A percentile compares a stretch with the other conserved stretches of the same genome.
Conservation (phyloP, 2,888 invertebrate species). For the Ichneumoninae sp. region DNA sequence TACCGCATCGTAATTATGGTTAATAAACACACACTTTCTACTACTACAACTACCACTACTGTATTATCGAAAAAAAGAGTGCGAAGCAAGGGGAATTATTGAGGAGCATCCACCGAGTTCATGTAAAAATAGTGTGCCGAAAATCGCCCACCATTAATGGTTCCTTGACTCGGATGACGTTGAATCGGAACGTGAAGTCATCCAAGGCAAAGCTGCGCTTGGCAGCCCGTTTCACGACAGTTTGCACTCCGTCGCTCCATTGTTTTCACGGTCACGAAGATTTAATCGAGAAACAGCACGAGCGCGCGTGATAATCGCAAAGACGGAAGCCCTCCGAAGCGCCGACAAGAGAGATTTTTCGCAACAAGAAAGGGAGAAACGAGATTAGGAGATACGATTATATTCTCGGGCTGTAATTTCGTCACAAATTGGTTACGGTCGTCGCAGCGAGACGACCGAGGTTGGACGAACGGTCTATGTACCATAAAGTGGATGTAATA, state of each 20-base stretch:
- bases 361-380: slow-evolving; percentile 21
- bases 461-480: slow-evolving; percentile 39
- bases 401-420: slow-evolving; percentile 54
- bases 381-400: slow-evolving; percentile 50
- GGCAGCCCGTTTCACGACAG: slow-evolving; percentile 9
- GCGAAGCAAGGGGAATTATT: no score
- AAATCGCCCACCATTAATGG: background rate
- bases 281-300: slow-evolving; percentile 24
- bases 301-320: slow-evolving; percentile 4
- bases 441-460: slow-evolving; percentile 60
- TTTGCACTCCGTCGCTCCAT: slow-evolving; percentile 17
- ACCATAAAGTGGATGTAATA: slow-evolving; percentile 62
- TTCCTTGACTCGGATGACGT: background rate
- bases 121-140: background rate
- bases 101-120: background rate
- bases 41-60: no score
- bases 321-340: slow-evolving; percentile 35
- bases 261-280: slow-evolving; percentile 33
- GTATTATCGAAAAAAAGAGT: no score
- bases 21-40: no score
- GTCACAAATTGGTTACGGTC: slow-evolving; percentile 63
- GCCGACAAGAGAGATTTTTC: slow-evolving; percentile 50
- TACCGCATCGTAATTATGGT: no score
- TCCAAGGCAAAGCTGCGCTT: background rate
- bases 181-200: background rate